Percentiles rank a stretch among this genome's conserved stretches.
phyloP scores from a whole-genome alignment of 2,113 vertebrate species.

The Triplophysa siluroides region DNA sequence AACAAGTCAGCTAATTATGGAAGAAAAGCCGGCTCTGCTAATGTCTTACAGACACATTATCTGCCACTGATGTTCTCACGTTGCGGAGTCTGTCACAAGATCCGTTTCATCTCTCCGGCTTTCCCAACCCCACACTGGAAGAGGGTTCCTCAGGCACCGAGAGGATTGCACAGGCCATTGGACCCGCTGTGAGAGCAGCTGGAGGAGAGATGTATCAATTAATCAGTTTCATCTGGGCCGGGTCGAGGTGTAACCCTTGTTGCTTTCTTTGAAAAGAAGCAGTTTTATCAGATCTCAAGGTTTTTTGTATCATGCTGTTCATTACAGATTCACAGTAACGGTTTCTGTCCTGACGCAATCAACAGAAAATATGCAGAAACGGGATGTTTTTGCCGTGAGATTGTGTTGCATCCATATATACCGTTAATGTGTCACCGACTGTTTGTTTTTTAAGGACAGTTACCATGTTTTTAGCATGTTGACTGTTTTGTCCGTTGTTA shows the following conservation, averaged over 20 bases:
- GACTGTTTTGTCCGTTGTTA: neutral
- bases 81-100: slow-evolving; percentile 22
- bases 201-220: slow-evolving; percentile 26
- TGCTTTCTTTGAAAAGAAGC: neutral
- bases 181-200: neutral
- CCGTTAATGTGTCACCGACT: no score
- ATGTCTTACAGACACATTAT: neutral
- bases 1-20: slow-evolving; percentile 13
- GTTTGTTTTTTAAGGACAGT: neutral
- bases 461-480: neutral
- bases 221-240: slow-evolving; percentile 8
- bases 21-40: neutral
- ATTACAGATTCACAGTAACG: neutral
- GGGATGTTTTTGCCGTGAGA: neutral
- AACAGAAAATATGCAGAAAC: neutral
- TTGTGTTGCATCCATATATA: no score
- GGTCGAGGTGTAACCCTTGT: neutral
- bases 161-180: neutral
- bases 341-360: neutral
- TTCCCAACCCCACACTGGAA: neutral
- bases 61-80: slow-evolving; percentile 8
- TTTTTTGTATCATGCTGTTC: neutral
- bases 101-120: slow-evolving; percentile 19
- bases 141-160: neutral
- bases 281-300: slow-evolving; percentile 15